Percentiles rank a stretch among this genome's conserved stretches.
Conservation (phyloP, 2,113 vertebrate species). For the Ploceus nigricollis region DNA sequence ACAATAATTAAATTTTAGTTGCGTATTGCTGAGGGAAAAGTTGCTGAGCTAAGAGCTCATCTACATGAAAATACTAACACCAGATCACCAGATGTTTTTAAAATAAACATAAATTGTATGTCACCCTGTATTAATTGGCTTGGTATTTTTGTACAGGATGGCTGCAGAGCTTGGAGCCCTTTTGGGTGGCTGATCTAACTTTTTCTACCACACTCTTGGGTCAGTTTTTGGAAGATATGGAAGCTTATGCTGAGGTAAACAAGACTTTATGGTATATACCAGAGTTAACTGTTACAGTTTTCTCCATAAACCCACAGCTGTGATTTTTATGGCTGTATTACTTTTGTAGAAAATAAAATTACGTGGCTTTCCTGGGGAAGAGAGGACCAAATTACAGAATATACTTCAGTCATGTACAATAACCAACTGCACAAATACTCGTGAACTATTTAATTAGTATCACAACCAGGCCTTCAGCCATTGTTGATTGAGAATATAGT, state of each 20-base stretch:
- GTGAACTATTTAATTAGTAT: neutral
- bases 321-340: neutral
- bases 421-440: neutral
- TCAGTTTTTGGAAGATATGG: slow-evolving; percentile 98
- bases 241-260: slow-evolving; percentile 94
- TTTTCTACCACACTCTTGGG: slow-evolving; percentile 97
- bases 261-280: neutral
- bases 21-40: no score
- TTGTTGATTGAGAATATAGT: neutral
- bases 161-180: slow-evolving; percentile 97
- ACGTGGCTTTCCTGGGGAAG: neutral
- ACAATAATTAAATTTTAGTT: no score
- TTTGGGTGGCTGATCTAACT: slow-evolving; percentile 97
- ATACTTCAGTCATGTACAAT: neutral
- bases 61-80: no score
- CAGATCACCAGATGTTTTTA: no score
- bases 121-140: neutral
- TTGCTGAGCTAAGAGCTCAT: no score
- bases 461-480: neutral
- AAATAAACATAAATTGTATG: no score
- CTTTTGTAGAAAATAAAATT: neutral
- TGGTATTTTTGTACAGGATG: slow-evolving; percentile 77
- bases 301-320: neutral
- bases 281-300: neutral
- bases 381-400: neutral